A percentile compares a stretch with the other conserved stretches of the same genome.
Conservation (phyloP, 2,797 vertebrate species). For the Harpagifer antarcticus region DNA sequence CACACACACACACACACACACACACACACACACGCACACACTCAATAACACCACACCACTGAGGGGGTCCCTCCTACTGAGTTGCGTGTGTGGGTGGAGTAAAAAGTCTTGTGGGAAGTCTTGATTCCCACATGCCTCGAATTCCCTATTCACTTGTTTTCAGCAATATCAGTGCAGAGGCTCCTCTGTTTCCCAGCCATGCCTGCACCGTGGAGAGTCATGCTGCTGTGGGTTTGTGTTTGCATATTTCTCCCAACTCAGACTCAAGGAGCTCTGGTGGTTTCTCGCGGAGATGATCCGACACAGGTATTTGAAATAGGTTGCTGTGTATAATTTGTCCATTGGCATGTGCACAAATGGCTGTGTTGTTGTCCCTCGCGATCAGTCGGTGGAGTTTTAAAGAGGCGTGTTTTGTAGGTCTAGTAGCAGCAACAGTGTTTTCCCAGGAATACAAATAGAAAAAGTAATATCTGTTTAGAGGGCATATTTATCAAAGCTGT, state of each 20-base stretch:
- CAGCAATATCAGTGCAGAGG: not conserved
- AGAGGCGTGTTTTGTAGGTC: not conserved
- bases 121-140: slow-evolving; percentile 41
- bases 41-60: too few relatives aligned
- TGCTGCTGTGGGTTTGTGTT: slow-evolving; percentile 60
- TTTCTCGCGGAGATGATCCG: slow-evolving; percentile 54
- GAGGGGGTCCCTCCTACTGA: slow-evolving; percentile 13
- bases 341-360: slow-evolving; percentile 3
- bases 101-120: slow-evolving; percentile 15
- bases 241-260: slow-evolving; percentile 41
- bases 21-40: too few relatives aligned
- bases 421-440: slow-evolving; percentile 1
- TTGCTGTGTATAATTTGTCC: not conserved
- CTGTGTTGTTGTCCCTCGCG: not conserved
- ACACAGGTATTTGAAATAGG: slow-evolving; percentile 58
- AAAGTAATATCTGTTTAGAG: not conserved
- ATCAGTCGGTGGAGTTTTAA: not conserved
- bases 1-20: too few relatives aligned
- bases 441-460: not conserved
- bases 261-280: slow-evolving; percentile 49
- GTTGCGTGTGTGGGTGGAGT: slow-evolving; percentile 45
- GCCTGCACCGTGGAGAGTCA: slow-evolving; percentile 37
- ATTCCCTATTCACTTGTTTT: slow-evolving; percentile 52
- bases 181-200: slow-evolving; percentile 15
- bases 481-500: too few relatives aligned